Evolutionary conservation across 2,113 vertebrate genomes (phyloP).

Genomic region (Indri indri): DNA sequence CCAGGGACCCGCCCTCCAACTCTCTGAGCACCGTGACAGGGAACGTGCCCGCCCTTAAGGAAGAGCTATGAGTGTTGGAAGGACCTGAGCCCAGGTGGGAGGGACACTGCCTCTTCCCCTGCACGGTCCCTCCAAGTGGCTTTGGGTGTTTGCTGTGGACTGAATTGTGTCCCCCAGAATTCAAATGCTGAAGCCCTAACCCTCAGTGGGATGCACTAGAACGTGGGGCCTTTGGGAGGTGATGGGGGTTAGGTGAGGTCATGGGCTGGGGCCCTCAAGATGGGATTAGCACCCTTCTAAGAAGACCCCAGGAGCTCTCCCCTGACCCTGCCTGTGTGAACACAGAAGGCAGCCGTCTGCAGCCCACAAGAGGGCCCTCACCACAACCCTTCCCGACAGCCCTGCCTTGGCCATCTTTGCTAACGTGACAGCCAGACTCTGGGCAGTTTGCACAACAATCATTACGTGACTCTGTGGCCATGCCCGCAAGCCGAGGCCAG

Average conservation of each 20-base stretch:
- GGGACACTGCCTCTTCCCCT: no score
- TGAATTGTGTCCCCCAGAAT: no score
- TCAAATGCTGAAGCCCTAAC: background rate
- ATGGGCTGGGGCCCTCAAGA: background rate
- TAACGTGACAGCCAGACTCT: no score
- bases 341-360: fast-evolving
- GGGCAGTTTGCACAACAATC: no score
- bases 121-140: background rate
- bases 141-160: background rate
- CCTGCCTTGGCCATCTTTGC: background rate
- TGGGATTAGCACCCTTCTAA: background rate
- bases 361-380: background rate
- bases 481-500: background rate
- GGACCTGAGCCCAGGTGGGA: background rate
- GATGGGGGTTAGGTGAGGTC: no score
- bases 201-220: background rate
- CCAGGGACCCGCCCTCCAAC: background rate
- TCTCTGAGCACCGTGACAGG: background rate
- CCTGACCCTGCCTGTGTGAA: no score
- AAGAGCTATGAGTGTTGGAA: background rate
- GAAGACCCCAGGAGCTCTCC: background rate
- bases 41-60: background rate
- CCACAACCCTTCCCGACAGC: background rate
- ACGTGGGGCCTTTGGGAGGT: no score
- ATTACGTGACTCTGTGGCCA: background rate